Percentiles rank a stretch among this genome's conserved stretches.
phyloP scores from a whole-genome alignment of 2,888 invertebrate genomes.

The Tinea semifulvella region DNA sequence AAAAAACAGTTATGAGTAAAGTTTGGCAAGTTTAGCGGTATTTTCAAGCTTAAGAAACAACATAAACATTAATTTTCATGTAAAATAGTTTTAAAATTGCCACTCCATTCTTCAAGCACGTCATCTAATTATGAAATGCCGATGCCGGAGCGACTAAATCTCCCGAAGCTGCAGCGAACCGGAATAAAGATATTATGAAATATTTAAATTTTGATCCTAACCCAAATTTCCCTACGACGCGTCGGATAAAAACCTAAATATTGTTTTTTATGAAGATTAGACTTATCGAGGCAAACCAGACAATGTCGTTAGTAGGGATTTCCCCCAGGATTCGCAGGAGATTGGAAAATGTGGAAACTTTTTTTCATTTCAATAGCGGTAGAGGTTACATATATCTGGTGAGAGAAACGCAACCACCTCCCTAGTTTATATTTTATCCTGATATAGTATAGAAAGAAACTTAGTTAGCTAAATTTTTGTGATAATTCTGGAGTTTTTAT shows the following conservation, averaged over 20 bases:
- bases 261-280: conserved; percentile 12
- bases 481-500: no score
- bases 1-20: no score
- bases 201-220: conserved; percentile 9
- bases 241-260: conserved; percentile 8
- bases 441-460: neutral
- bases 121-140: conserved; percentile 1
- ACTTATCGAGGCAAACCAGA: conserved; percentile 9
- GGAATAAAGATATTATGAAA: conserved; percentile 1
- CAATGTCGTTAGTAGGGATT: conserved; percentile 12
- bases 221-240: neutral
- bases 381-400: conserved; percentile 4
- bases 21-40: no score
- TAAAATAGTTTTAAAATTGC: neutral
- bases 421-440: conserved; percentile 6
- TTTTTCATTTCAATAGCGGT: conserved; percentile 10
- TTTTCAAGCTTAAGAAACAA: no score
- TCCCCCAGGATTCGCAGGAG: conserved; percentile 9
- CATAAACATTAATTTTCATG: no score
- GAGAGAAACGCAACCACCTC: neutral
- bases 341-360: conserved; percentile 9
- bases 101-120: neutral
- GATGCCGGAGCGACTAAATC: neutral
- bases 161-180: neutral
- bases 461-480: neutral